phyloP scores from a whole-genome alignment of 2,888 invertebrate genomes.

The Miltochrista miniata region DNA sequence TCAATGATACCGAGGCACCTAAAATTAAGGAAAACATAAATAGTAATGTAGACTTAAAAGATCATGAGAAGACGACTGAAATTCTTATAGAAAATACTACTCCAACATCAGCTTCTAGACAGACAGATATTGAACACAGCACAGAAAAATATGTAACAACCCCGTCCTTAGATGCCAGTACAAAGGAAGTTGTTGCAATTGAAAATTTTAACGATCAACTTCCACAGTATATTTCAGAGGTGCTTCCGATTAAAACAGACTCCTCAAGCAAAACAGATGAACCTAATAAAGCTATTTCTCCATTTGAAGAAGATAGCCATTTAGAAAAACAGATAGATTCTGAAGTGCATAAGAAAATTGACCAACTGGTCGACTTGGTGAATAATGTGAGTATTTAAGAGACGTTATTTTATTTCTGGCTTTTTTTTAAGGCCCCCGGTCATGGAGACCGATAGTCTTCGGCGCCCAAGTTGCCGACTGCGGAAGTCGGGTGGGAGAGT shows the following conservation, averaged over 20 bases:
- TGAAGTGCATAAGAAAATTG: slow-evolving; percentile 7
- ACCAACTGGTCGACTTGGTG: slow-evolving; percentile 31
- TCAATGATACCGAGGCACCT: neutral
- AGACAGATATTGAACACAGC: neutral
- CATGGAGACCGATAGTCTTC: too few relatives aligned
- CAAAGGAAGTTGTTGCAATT: neutral
- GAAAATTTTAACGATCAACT: neutral
- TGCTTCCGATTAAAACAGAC: neutral
- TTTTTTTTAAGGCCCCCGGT: too few relatives aligned
- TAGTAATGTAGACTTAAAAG: neutral
- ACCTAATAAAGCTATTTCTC: neutral
- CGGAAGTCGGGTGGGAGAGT: too few relatives aligned
- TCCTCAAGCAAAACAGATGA: neutral
- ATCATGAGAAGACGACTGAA: neutral
- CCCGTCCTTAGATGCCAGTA: neutral
- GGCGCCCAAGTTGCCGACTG: too few relatives aligned
- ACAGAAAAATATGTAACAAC: neutral
- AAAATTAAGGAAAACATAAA: neutral
- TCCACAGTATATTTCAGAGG: neutral
- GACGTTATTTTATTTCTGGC: too few relatives aligned
- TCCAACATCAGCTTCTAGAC: neutral
- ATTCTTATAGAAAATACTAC: neutral
- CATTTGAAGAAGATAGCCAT: neutral
- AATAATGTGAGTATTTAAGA: slow-evolving; percentile 35
- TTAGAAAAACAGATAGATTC: neutral